Conservation (phyloP, 2,797 vertebrate species). For the Eutrigla gurnardus region DNA sequence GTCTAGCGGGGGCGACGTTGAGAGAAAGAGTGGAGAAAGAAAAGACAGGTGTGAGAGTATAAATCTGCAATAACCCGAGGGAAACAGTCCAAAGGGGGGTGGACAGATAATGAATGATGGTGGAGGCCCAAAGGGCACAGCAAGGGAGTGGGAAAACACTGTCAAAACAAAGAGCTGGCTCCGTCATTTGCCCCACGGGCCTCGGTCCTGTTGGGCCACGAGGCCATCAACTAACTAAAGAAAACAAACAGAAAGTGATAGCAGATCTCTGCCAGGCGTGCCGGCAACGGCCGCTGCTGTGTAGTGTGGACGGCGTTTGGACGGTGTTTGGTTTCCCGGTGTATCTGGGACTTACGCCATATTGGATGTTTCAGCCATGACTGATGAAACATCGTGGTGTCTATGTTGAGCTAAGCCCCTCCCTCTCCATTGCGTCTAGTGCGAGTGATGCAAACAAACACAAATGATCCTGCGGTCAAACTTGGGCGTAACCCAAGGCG, state of each 20-base stretch:
- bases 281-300: not conserved
- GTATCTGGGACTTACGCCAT: no score
- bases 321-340: no score
- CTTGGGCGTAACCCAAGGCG: no score
- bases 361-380: no score
- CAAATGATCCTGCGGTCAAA: no score
- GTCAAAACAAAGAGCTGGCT: conserved; percentile 61
- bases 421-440: no score
- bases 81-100: conserved; percentile 6
- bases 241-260: not conserved
- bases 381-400: no score
- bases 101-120: conserved; percentile 39
- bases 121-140: conserved; percentile 29
- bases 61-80: conserved; percentile 29
- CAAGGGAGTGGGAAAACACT: conserved; percentile 31
- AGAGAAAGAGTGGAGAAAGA: conserved; percentile 8
- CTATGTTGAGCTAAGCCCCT: no score
- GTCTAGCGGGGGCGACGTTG: conserved; percentile 8
- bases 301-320: no score
- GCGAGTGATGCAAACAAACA: no score
- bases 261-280: not conserved
- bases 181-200: conserved; percentile 44
- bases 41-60: conserved; percentile 18
- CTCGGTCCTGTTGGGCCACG: conserved; percentile 67
- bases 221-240: conserved; percentile 34